Evolutionary conservation across 2,797 vertebrate genomes (phyloP).

Genomic region (Peromyscus melanophrys): DNA sequence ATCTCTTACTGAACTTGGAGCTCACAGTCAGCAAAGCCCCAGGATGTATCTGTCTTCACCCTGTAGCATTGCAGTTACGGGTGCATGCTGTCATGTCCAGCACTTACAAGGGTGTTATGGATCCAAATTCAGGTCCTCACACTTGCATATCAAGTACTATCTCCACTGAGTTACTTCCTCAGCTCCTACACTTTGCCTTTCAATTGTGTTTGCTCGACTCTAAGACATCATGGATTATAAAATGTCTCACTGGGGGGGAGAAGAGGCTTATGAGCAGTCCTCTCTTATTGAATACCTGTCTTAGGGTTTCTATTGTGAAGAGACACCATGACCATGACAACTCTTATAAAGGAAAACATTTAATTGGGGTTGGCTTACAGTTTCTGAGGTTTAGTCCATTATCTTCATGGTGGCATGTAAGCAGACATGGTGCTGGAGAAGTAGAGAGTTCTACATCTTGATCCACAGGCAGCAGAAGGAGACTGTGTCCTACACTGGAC

Average conservation of each 20-base stretch:
- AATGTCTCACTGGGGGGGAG: neutral
- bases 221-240: conserved; percentile 23
- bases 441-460: too few species aligned
- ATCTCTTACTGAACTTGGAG: neutral
- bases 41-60: neutral
- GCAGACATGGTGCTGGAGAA: neutral
- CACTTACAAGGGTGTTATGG: neutral
- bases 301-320: neutral
- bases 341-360: neutral
- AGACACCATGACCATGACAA: neutral
- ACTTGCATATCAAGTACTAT: neutral
- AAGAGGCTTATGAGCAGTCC: neutral
- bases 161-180: neutral
- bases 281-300: neutral
- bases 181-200: conserved; percentile 8
- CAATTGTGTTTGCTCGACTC: neutral
- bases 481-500: too few species aligned
- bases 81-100: neutral
- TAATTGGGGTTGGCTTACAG: neutral
- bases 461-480: too few species aligned
- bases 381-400: neutral
- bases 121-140: neutral
- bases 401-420: neutral
- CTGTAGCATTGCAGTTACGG: neutral
- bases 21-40: neutral